Base-by-base conservation (phyloP, 1,140 invertebrate genomes). In the Euura saliciscinereae region DNA sequence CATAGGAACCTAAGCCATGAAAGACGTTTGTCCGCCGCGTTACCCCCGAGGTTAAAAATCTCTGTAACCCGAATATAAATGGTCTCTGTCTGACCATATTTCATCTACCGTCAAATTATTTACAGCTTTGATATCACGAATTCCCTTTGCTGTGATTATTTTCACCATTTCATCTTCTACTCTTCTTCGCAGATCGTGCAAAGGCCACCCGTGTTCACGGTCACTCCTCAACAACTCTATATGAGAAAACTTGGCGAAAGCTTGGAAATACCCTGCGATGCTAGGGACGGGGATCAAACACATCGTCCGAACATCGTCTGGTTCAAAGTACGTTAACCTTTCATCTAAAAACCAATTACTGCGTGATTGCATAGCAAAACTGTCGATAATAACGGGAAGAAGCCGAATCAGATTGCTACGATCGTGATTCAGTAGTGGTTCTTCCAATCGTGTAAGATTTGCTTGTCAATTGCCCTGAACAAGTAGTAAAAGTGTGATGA, bases 221-320 rank as follows among this genome's bases (percentile, higher is more conserved):
- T 92, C 10, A 92, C 91, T 1, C 95, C 95, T 10, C 93, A 94
- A 82, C 92, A 93, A 78, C 87, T 96, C 75, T 96, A 96, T 85
- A 91, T 96, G 83, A 90, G 91, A 75, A 94, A 94, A 83, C 84
- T 94, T n/a, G 95, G 94, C 4, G 94, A 95, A 78, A 92, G 90
- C 46, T 88, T 96, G 43, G 92, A 93, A 82, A 92, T 98, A 86
- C 93, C 94, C 1, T 98, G 97, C 87, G 93, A 93, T 78, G 96
- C 93, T 13, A 88, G 89, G 46, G 92, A 93, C 80, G 91, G 93
- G 44, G 91, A 93, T 73, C 92, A 92, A 69, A 91, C 91, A 6
- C 93, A 94, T 82, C 90, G 90, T 75, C 95, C 96, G 2, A 89
- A 90, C 11, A 93, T 98, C 77, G 90, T 91, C 66, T 98, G 97